phyloP scores from a whole-genome alignment of 2,113 vertebrate genomes.

The Recurvirostra avosetta region DNA sequence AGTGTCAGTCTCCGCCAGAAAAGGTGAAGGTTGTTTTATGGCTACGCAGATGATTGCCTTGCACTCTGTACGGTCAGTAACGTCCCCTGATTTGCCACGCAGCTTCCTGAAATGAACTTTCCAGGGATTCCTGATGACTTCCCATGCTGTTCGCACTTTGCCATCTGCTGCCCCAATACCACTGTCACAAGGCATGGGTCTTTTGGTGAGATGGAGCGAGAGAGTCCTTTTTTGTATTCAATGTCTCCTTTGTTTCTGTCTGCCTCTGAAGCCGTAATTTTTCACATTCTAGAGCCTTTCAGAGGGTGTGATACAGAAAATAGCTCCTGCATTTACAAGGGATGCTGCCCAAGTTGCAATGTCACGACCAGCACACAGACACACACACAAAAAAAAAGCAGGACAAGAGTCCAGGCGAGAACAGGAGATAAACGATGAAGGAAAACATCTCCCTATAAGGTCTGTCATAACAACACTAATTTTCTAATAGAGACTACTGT shows the following conservation, averaged over 20 bases:
- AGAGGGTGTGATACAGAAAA: neutral
- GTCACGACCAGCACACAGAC: too few relatives aligned
- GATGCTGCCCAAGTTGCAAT: rapidly evolving
- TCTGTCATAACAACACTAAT: neutral
- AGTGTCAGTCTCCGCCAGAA: slow-evolving; percentile 31
- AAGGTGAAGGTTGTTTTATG: slow-evolving; percentile 68
- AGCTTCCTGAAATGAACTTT: slow-evolving; percentile 50
- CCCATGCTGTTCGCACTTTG: slow-evolving; percentile 42
- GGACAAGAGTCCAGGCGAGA: neutral
- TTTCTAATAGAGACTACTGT: too few relatives aligned
- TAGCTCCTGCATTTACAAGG: rapidly evolving
- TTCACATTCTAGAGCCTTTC: neutral
- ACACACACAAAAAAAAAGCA: neutral
- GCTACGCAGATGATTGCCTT: slow-evolving; percentile 46
- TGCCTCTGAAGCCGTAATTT: neutral
- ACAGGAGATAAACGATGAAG: neutral
- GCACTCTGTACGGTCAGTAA: neutral
- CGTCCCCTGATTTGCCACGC: slow-evolving; percentile 28
- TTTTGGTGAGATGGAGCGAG: neutral
- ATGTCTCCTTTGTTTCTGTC: neutral
- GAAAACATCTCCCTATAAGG: neutral
- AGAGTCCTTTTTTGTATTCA: neutral
- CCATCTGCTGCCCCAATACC: slow-evolving; percentile 62
- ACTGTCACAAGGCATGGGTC: neutral
- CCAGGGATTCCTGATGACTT: slow-evolving; percentile 52